These are phyloP conservation scores for Trichogramma pretiosum DNA, from an alignment of 1,140 invertebrate genomes.

Conservation along the genomic window DNA sequence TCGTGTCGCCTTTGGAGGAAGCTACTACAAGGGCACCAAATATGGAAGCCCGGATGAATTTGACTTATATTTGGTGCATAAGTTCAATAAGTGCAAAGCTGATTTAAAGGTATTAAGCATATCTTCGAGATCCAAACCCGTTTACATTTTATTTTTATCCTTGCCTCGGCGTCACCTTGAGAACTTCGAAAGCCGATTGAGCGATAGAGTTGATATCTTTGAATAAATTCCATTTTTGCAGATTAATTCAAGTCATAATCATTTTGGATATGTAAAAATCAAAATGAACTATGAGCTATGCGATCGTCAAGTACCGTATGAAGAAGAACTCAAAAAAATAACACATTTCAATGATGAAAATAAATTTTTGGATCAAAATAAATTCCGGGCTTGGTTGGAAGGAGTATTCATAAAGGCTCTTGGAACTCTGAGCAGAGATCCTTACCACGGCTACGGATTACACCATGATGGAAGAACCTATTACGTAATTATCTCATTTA, in stretches of 20 bases:
- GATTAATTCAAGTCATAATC: conserved; percentile 7
- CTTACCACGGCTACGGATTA: no score
- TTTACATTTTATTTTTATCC: no score
- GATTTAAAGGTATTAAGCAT: no score
- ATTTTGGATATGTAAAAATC: conserved; percentile 20
- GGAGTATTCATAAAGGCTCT: conserved; percentile 31
- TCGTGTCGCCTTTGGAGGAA: conserved; percentile 43
- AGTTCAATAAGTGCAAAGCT: no score
- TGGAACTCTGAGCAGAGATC: conserved; percentile 22
- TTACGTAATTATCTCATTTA: no score
- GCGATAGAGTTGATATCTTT: no score
- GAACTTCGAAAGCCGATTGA: no score
- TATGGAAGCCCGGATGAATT: conserved; percentile 47
- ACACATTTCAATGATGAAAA: no score
- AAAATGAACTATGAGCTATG: conserved; percentile 8
- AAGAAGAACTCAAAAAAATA: no score
- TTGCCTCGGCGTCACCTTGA: no score
- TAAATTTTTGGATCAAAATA: conserved; percentile 39
- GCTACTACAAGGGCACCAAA: conserved; percentile 47
- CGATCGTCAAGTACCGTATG: conserved; percentile 10
- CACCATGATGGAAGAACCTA: no score
- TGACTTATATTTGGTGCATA: conserved; percentile 47
- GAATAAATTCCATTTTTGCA: conserved; percentile 7
- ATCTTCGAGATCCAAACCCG: no score
- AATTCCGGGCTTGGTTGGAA: conserved; percentile 42